Evolutionary conservation across 2,113 vertebrate genomes (phyloP), one percentile per base, ranked within the genome.

Genomic region (Sardina pilchardus): DNA sequence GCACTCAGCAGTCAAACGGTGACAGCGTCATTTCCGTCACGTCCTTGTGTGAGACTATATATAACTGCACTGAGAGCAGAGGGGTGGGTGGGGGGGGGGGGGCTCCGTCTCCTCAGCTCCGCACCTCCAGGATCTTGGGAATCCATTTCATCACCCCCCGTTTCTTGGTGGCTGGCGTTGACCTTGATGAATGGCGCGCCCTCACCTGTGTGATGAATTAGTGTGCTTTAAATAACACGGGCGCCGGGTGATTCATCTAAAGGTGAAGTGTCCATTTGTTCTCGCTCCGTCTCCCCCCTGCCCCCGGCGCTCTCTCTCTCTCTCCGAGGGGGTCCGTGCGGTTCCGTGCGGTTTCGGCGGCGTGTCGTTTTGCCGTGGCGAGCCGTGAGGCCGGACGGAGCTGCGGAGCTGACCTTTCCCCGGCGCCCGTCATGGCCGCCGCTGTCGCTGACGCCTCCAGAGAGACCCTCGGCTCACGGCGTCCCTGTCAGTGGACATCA

Each of bases 181-280:
- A 86, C 82, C 90, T 91, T 92, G 92, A 92, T 89, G 91, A 93
- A 93, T 83, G 91, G 0, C 80, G 82, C 82, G 89, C 56, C 71
- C 26, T n/a, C 91, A 84, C 82, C n/a, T n/a, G 87, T 5, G 89
- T 91, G 85, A 83, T 91, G 92, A 93, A 94, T 94, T 92, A 92
- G 91, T 78, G 56, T 85, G 84, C 87, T 26, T 80, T 86, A 86
- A 85, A 90, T 87, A 88, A 91, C 86, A 86, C 39, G 71, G 71
- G 71, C 71, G 12, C 71, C 87, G 89, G 86, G 89, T 91, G 87
- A 90, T 93, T 94, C 89, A 89, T 91, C 86, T 86, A 82, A 86
- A 85, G 0, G 0, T 21, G 84, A 26, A 1, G 86, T 82, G 47
- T 48, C 87, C 90, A 87, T 89, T 91, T 87, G 88, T 86, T 85